Percentiles rank a stretch among this genome's conserved stretches.
phyloP scores from a whole-genome alignment of 2,888 invertebrate species.

The Lasioglossum lativentre region DNA sequence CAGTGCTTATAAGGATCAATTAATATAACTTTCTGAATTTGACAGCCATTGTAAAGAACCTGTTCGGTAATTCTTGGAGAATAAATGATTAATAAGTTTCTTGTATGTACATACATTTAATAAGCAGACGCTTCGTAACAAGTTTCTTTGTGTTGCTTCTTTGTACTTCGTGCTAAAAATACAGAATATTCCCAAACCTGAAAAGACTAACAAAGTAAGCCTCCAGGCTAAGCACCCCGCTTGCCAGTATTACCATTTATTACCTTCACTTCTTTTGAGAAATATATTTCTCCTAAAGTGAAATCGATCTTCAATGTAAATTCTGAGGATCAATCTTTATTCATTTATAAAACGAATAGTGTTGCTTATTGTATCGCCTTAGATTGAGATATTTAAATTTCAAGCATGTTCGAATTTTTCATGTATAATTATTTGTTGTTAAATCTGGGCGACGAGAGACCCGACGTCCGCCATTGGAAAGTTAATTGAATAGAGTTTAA shows the following conservation, averaged over 20 bases:
- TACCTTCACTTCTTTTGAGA: background rate
- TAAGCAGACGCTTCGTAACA: background rate
- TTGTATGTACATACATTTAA: background rate
- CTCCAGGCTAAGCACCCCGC: background rate
- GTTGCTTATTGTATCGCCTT: background rate
- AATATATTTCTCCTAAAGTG: background rate
- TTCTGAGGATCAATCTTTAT: background rate
- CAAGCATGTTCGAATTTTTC: background rate
- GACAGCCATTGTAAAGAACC: background rate
- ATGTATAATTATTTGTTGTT: background rate
- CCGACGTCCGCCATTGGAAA: background rate
- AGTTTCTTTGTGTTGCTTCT: background rate
- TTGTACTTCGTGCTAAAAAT: background rate
- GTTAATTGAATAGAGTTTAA: background rate
- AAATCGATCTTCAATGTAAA: too few relatives aligned
- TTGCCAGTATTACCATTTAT: background rate
- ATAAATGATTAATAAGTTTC: background rate
- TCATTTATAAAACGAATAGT: background rate
- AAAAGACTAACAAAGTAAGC: background rate
- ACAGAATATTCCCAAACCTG: background rate
- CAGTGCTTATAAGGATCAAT: too few relatives aligned
- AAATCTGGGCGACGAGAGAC: background rate
- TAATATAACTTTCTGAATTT: background rate
- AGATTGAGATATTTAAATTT: background rate
- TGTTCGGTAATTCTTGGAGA: background rate